Conservation (phyloP, 2,888 invertebrate species). For the Cerceris rybyensis region DNA sequence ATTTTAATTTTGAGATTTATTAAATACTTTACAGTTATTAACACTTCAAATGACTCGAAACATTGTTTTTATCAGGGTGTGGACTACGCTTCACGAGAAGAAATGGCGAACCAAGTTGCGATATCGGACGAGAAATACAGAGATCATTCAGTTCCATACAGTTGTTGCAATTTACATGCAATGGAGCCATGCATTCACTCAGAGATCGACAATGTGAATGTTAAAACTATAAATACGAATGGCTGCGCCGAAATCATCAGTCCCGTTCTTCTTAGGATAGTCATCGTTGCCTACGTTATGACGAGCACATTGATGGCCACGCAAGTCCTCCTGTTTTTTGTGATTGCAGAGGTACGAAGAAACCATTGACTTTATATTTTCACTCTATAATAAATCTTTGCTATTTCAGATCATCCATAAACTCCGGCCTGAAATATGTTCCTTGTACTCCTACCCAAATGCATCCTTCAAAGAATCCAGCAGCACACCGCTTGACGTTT, state of each 20-base stretch:
- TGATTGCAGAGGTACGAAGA: conserved; percentile 65
- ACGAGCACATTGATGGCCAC: conserved; percentile 69
- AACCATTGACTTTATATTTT: not conserved
- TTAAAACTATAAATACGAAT: conserved; percentile 69
- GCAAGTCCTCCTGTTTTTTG: conserved; percentile 68
- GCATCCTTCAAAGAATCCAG: conserved; percentile 22
- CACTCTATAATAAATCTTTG: not conserved
- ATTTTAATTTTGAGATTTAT: too few relatives aligned
- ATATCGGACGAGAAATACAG: conserved; percentile 67
- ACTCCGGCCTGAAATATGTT: conserved; percentile 30
- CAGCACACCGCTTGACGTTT: conserved; percentile 20
- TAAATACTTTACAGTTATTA: not conserved
- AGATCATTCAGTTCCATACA: conserved; percentile 72
- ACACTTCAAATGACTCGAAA: not conserved
- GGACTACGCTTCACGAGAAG: conserved; percentile 68
- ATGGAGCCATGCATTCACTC: conserved; percentile 70
- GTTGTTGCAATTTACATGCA: conserved; percentile 72
- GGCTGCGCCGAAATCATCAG: conserved; percentile 72
- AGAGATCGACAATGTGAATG: conserved; percentile 63
- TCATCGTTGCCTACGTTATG: conserved; percentile 73
- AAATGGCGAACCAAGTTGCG: conserved; percentile 58
- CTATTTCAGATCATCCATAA: conserved; percentile 25
- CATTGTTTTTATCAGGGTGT: conserved; percentile 48
- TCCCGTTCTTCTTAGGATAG: conserved; percentile 68
- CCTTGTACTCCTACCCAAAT: conserved; percentile 7